Conservation (phyloP, 2,797 vertebrate species). For the Mormyrops boulengeri region DNA sequence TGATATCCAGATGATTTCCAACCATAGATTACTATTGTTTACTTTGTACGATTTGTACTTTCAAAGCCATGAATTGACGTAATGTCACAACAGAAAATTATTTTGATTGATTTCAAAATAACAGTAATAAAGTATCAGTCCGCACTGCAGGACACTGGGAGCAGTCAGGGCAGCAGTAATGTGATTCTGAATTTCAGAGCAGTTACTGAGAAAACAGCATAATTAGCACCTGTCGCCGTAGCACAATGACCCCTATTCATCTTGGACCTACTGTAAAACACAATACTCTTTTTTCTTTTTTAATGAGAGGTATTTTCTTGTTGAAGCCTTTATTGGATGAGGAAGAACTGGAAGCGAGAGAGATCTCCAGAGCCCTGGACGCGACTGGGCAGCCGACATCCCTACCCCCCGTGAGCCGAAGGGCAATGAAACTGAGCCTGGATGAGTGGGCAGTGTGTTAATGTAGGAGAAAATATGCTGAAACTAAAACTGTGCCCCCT, state of each 20-base stretch:
- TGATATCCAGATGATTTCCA: not conserved
- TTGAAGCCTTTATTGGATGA: not conserved
- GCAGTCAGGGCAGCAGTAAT: slow-evolving; percentile 44
- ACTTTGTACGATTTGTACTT: not conserved
- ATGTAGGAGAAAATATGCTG: slow-evolving; percentile 68
- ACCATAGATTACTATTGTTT: not conserved
- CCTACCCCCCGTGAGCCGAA: slow-evolving; percentile 47
- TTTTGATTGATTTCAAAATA: not conserved
- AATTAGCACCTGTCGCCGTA: slow-evolving; percentile 66
- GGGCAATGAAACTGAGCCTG: slow-evolving; percentile 62
- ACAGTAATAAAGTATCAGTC: not conserved
- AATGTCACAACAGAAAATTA: not conserved
- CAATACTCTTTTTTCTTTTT: slow-evolving; percentile 34
- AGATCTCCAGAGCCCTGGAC: not conserved
- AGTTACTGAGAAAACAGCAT: slow-evolving; percentile 63
- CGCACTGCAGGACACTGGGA: slow-evolving; percentile 37
- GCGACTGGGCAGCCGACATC: not conserved
- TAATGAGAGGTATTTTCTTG: slow-evolving; percentile 4
- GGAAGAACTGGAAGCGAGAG: not conserved
- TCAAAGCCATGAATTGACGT: not conserved
- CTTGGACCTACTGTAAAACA: slow-evolving; percentile 28
- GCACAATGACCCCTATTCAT: slow-evolving; percentile 64
- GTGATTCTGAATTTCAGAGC: slow-evolving; percentile 47
- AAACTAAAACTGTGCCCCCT: slow-evolving; percentile 40
- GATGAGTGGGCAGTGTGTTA: slow-evolving; percentile 62